Percentiles rank a stretch among this genome's conserved stretches.
phyloP scores from a whole-genome alignment of 2,888 invertebrate species.

The Choristoneura rosaceana region DNA sequence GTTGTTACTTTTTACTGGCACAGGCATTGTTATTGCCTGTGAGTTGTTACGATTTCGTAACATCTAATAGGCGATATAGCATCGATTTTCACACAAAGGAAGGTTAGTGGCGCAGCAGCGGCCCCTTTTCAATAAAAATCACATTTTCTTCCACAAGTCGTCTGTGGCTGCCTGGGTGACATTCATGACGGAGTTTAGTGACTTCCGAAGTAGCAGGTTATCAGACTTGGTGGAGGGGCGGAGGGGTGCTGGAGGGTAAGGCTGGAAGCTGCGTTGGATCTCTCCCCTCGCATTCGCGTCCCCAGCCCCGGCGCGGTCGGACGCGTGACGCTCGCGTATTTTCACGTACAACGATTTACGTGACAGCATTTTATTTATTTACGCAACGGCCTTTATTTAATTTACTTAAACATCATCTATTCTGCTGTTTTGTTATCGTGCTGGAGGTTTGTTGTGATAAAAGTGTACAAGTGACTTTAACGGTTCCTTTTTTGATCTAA shows the following conservation, averaged over 20 bases:
- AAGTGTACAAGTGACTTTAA: conserved; percentile 75
- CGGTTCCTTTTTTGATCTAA: conserved; percentile 54
- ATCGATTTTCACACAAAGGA: conserved; percentile 72
- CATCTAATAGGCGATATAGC: conserved; percentile 65
- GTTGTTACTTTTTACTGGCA: conserved; percentile 4
- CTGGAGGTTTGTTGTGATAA: conserved; percentile 76
- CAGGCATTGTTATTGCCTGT: conserved; percentile 48
- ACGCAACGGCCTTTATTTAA: conserved; percentile 65
- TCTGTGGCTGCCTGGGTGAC: conserved; percentile 75
- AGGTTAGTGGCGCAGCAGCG: conserved; percentile 65
- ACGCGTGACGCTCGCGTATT: conserved; percentile 63
- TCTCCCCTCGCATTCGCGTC: conserved; percentile 78
- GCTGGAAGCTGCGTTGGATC: conserved; percentile 73
- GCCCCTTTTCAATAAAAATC: conserved; percentile 81
- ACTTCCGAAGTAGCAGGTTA: conserved; percentile 85
- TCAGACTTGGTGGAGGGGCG: conserved; percentile 67
- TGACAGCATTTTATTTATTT: conserved; percentile 53
- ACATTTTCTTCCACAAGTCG: conserved; percentile 78
- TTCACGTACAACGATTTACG: conserved; percentile 50
- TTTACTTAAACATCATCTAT: conserved; percentile 60
- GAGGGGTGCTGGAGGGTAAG: conserved; percentile 61
- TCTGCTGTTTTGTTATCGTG: conserved; percentile 52
- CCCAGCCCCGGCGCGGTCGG: conserved; percentile 70
- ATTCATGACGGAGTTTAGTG: conserved; percentile 82
- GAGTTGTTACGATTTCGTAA: conserved; percentile 62